phyloP scores from a whole-genome alignment of 2,113 vertebrate species.

The Mus pahari region DNA sequence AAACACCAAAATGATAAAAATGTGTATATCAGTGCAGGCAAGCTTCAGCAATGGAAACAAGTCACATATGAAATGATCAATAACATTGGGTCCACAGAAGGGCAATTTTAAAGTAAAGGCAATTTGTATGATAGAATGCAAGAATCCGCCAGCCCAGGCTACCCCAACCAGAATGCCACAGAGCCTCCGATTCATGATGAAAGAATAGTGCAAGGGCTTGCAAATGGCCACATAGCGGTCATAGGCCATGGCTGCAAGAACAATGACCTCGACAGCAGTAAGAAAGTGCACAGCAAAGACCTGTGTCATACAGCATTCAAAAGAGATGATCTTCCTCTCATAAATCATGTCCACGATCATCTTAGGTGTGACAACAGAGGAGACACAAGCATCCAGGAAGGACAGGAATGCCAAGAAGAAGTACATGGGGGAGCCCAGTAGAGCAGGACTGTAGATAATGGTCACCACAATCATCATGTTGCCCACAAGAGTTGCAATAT shows the following conservation, averaged over 20 bases:
- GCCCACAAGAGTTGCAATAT: neutral
- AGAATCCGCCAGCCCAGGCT: constrained; percentile 41
- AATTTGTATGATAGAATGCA: constrained; percentile 50
- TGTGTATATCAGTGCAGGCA: constrained; percentile 50
- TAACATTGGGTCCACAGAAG: constrained; percentile 72
- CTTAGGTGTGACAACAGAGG: constrained; percentile 3
- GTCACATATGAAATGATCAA: constrained; percentile 18
- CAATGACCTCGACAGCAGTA: neutral
- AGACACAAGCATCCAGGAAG: neutral
- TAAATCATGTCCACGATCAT: neutral
- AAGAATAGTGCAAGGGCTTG: constrained; percentile 71
- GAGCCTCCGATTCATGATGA: constrained; percentile 57
- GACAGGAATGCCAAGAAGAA: constrained; percentile 64
- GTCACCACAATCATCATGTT: constrained; percentile 65
- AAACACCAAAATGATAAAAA: constrained; percentile 49
- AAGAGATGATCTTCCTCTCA: neutral
- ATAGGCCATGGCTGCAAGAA: constrained; percentile 71
- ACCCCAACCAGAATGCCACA: neutral
- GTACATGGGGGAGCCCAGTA: constrained; percentile 56
- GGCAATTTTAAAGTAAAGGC: constrained; percentile 57
- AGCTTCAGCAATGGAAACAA: constrained; percentile 7
- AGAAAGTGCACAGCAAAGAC: constrained; percentile 4
- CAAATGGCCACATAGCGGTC: constrained; percentile 69
- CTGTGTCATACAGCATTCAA: constrained; percentile 1
- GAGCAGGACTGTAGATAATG: constrained; percentile 9